Base-by-base conservation (phyloP, 1,140 invertebrate genomes). In the Drosophila sulfurigaster region DNA sequence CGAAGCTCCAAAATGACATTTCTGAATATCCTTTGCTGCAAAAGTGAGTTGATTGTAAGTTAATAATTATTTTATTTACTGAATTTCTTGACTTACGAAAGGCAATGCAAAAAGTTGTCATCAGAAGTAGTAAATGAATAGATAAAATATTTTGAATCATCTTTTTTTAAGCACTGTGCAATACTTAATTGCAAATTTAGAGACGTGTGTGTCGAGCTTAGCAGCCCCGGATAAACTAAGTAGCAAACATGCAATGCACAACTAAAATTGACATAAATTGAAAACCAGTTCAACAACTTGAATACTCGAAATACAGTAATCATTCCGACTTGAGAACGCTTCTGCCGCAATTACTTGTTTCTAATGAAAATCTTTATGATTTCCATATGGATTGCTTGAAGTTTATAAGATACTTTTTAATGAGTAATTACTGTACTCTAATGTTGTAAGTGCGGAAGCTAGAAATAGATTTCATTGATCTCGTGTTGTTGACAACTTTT, bases 1-100 rank as follows among this genome's bases (percentile, higher is more conserved):
- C 1, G 56, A 49, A 3, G 85, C 81, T 0, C 74, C 81, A 46
- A 68, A 85, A 7, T 15, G 63, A 7, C 82, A 85, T 64, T 57
- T 85, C 51, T 56, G 35, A 15, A 85, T 69, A 6, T 78, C 67
- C 41, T 70, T 43, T 8, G 78, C 81, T 85, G 48, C 32, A 25
- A 35, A 41, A 5, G 11, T 5, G n/a, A 13, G 3, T 43, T 5
- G 5, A 43, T n/a, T 43, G 41, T 25, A 5, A 7, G 1, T 25
- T 35, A 8, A 13, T 32, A 0, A 6, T 2, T 4, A 32, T 43
- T 13, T 13, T 2, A 30, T 49, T 52, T n/a, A 5, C 8, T 7
- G 7, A 8, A 13, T 13, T 57, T 3, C 0, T 45, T 1, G 11
- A 49, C 68, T 71, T 49, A 71, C 68, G 49, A 11, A 71, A 48